Evolutionary conservation across 53 echinoderm and acorn worm species (phyloP).

Genomic region (Pentamera pediparva): DNA sequence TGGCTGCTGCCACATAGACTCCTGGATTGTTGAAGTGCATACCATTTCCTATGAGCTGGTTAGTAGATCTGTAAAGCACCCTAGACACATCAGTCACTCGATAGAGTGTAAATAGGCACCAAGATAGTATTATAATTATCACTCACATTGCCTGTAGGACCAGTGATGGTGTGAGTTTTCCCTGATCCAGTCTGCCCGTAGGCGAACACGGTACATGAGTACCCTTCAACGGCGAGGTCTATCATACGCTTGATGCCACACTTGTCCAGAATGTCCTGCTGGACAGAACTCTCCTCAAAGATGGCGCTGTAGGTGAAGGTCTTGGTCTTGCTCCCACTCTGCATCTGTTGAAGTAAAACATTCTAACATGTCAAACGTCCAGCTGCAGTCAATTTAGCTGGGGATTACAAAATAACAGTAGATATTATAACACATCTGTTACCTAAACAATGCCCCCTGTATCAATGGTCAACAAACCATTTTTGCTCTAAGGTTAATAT

Average conservation of each 20-base stretch:
- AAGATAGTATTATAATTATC: background rate
- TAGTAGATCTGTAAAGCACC: too few relatives aligned
- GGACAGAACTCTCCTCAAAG: slow-evolving; percentile 56
- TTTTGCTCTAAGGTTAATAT: too few relatives aligned
- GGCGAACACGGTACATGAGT: slow-evolving; percentile 90
- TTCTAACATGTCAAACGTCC: background rate
- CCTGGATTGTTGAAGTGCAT: too few relatives aligned
- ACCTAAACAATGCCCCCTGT: too few relatives aligned
- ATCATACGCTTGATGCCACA: slow-evolving; percentile 95
- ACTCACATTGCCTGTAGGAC: slow-evolving; percentile 48
- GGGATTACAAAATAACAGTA: background rate
- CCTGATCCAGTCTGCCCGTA: slow-evolving; percentile 99
- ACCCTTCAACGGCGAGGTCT: slow-evolving; percentile 88
- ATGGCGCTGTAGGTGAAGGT: slow-evolving; percentile 93
- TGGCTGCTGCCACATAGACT: too few relatives aligned
- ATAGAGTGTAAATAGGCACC: background rate
- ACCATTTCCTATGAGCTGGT: too few relatives aligned
- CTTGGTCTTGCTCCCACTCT: slow-evolving; percentile 44
- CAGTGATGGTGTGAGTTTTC: slow-evolving; percentile 94
- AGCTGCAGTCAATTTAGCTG: too few relatives aligned
- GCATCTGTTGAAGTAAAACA: background rate
- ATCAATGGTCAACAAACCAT: background rate
- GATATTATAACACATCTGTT: background rate
- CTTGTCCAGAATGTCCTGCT: slow-evolving; percentile 85
- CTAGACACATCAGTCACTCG: background rate